Percentiles rank a stretch among this genome's conserved stretches.
phyloP scores from a whole-genome alignment of 2,888 invertebrate genomes.

The Hyppa rectilinea region DNA sequence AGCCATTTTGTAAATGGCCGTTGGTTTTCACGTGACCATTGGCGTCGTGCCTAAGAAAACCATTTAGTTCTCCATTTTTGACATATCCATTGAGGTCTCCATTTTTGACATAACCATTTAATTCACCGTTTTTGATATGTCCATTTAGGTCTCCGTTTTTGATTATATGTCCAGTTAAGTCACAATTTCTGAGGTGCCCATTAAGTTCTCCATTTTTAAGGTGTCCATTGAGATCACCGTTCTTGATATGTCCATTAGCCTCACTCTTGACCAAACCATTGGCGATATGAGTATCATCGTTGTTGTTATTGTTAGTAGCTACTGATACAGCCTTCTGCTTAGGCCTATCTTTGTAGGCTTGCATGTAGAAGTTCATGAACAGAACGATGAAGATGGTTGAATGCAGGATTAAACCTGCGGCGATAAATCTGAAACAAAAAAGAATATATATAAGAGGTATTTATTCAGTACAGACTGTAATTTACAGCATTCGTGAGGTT shows the following conservation, averaged over 20 bases:
- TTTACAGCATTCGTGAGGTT: too few relatives aligned
- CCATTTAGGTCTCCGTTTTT: slow-evolving; percentile 65
- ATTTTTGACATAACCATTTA: slow-evolving; percentile 63
- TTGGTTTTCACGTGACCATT: slow-evolving; percentile 57
- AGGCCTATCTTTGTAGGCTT: slow-evolving; percentile 92
- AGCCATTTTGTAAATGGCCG: slow-evolving; percentile 73
- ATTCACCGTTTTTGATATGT: slow-evolving; percentile 58
- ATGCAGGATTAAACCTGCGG: slow-evolving; percentile 94
- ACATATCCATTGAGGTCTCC: slow-evolving; percentile 51
- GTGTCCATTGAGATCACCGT: slow-evolving; percentile 56
- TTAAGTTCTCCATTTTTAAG: slow-evolving; percentile 58
- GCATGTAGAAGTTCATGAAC: slow-evolving; percentile 97
- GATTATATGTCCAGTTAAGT: slow-evolving; percentile 65
- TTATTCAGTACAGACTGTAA: background rate
- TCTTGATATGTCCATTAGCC: slow-evolving; percentile 67
- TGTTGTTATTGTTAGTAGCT: slow-evolving; percentile 68
- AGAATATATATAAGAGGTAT: background rate
- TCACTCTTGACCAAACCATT: slow-evolving; percentile 69
- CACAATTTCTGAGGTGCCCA: slow-evolving; percentile 71
- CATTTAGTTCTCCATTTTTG: slow-evolving; percentile 67
- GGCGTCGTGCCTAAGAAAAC: slow-evolving; percentile 58
- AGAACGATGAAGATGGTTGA: slow-evolving; percentile 97
- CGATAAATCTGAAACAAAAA: slow-evolving; percentile 90
- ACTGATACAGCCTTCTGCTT: slow-evolving; percentile 56
- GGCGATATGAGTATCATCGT: slow-evolving; percentile 51